Conservation (phyloP, 2,888 invertebrate species). For the Eupelmus urozonus region DNA sequence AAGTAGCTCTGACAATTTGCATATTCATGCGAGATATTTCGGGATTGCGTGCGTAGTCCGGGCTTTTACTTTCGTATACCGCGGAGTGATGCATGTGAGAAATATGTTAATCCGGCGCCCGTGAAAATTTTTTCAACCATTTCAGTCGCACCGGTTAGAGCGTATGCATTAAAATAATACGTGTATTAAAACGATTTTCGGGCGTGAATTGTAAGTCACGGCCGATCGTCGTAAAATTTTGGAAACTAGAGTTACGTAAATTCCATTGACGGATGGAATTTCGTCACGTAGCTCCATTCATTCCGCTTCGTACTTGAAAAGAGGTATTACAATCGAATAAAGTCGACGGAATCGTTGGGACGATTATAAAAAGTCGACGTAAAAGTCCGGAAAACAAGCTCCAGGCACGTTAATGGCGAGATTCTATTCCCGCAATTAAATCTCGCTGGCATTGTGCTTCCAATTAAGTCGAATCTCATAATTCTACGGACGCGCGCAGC, state of each 20-base stretch:
- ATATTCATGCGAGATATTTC: constrained; percentile 5
- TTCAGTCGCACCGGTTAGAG: no score
- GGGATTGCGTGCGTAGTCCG: neutral
- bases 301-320: neutral
- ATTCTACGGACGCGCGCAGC: neutral
- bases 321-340: neutral
- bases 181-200: no score
- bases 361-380: constrained; percentile 25
- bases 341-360: constrained; percentile 7
- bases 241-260: neutral
- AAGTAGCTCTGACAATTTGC: neutral
- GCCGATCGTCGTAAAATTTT: no score
- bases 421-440: constrained; percentile 34
- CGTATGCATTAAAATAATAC: no score
- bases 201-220: no score
- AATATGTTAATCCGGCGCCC: neutral
- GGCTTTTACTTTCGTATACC: neutral
- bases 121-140: neutral
- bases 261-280: neutral
- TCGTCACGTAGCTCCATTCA: neutral
- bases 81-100: neutral
- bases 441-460: constrained; percentile 46
- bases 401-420: neutral
- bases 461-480: constrained; percentile 43
- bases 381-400: constrained; percentile 40